Evolutionary conservation across 2,797 vertebrate species (phyloP), one percentile per base, ranked within the genome.

Genomic region (Mallotus villosus): DNA sequence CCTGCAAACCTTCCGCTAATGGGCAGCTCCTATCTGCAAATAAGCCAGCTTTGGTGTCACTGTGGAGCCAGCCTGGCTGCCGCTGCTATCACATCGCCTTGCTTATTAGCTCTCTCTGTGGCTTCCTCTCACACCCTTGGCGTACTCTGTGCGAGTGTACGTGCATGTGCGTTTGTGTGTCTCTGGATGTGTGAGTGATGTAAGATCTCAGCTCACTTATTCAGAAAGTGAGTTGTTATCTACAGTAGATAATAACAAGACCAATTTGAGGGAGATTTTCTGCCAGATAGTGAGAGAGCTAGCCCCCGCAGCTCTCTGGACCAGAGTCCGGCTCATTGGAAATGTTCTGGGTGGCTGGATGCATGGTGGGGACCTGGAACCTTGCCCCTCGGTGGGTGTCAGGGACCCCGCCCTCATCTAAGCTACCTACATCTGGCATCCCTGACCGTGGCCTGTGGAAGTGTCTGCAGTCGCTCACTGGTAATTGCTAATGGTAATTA

Each of bases 401-500:
- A 21, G 64, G 68, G 75, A 77, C 78, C 70, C 68, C 3, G 14
- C 46, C 41, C 46, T 16, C 46, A 53, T 2, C 46, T 14, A 24
- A 53, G 2, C 85, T 86, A 81, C 27, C 51, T 83, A 86, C 86
- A 89, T 88, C 82, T 88, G 87, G 83, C 77, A 71, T 77, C 79
- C 74, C 68, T 51, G 65, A 29, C 73, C 77, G 46, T 21, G 29
- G 72, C 73, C 76, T 19, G 58, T 37, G 21, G 74, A 82, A 80
- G 85, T 75, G 86, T 87, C 90, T 91, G 86, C 14, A 81, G 86
- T 88, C 80, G 77, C 88, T 91, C 88, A 81, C 75, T 68, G 76
- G 81, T 89, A 90, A 89, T 90, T 88, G 87, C 83, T 86, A 83
- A 85, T 83, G 86, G 83, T 88, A 85, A 91, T 87, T 85, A 86